Percentiles rank a stretch among this genome's conserved stretches.
Conservation (phyloP, 2,888 invertebrate genomes). For the Prosopocoilus inquinatus region DNA sequence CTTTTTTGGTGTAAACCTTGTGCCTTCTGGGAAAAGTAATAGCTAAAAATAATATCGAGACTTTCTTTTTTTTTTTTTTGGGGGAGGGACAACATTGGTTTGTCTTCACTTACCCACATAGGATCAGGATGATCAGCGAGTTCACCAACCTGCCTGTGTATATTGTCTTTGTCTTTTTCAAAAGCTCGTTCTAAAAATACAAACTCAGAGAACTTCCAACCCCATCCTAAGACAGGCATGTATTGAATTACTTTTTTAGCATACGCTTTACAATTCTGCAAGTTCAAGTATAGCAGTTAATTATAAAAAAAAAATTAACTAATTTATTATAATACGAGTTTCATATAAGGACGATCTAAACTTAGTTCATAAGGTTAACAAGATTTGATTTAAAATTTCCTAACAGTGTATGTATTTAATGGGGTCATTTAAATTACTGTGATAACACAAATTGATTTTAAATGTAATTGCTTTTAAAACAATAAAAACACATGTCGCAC, state of each 20-base stretch:
- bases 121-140: slow-evolving; percentile 87
- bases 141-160: slow-evolving; percentile 75
- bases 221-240: slow-evolving; percentile 92
- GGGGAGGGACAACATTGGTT: too few species aligned
- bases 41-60: slow-evolving; percentile 57
- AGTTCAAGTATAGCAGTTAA: slow-evolving; percentile 30
- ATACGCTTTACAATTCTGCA: slow-evolving; percentile 90
- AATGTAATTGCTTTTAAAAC: too few species aligned
- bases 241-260: slow-evolving; percentile 90
- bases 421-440: too few species aligned
- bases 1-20: slow-evolving; percentile 84
- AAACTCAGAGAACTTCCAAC: slow-evolving; percentile 94
- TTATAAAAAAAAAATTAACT: slow-evolving; percentile 9
- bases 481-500: too few species aligned
- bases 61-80: too few species aligned
- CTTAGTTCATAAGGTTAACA: too few species aligned
- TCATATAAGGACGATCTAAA: too few species aligned
- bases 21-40: slow-evolving; percentile 89
- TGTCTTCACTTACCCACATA: slow-evolving; percentile 68
- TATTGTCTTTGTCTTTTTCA: slow-evolving; percentile 84
- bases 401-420: too few species aligned
- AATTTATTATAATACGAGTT: too few species aligned
- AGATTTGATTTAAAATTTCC: too few species aligned
- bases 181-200: slow-evolving; percentile 90
- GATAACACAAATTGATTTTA: too few species aligned